Evolutionary conservation across 2,797 vertebrate genomes (phyloP), one percentile per base, ranked within the genome.

Genomic region (Falco naumanni): DNA sequence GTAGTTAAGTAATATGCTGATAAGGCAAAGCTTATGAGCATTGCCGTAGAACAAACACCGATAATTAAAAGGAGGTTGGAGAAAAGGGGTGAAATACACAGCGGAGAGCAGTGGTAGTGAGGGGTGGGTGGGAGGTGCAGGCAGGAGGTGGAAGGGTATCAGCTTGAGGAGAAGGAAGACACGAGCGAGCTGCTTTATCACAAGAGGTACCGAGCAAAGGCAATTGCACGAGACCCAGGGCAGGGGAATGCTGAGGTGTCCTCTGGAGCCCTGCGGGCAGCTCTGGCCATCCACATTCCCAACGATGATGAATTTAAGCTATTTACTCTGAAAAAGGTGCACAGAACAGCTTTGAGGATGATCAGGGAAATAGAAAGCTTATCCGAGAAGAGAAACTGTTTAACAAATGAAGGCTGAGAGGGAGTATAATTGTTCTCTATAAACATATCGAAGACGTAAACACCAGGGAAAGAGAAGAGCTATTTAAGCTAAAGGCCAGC

Each of bases 361-460:
- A 83, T 39, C 53, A 29, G 37, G 61, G 29, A 89, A 96, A 93
- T 12, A 63, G 68, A 92, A 89, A 89, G 41, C 57, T 88, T 88
- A 78, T 47, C 82, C 75, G 48, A 90, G 75, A 83, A 72, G 72
- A 93, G 53, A 91, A 95, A 91, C 68, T 57, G 53, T 74, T 92
- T 77, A 86, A 71, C 82, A 95, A 90, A 96, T 95, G 82, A 92
- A 90, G 79, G 72, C 51, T 91, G 93, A 96, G 87, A 78, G 57
- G n/a, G 33, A 78, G 90, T 94, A 57, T 91, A 94, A 94, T 95
- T 71, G 92, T 37, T 80, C 64, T 45, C 94, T 68, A 95, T 95
- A 97, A 97, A 96, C 63, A 90, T 72, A 91, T 93, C 91, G 95
- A 74, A 87, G 69, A 81, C 45, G 82, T 72, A 93, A 95, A 95